Evolutionary conservation across 2,888 invertebrate species (phyloP).

Genomic region (Meiosimyza platycephala): DNA sequence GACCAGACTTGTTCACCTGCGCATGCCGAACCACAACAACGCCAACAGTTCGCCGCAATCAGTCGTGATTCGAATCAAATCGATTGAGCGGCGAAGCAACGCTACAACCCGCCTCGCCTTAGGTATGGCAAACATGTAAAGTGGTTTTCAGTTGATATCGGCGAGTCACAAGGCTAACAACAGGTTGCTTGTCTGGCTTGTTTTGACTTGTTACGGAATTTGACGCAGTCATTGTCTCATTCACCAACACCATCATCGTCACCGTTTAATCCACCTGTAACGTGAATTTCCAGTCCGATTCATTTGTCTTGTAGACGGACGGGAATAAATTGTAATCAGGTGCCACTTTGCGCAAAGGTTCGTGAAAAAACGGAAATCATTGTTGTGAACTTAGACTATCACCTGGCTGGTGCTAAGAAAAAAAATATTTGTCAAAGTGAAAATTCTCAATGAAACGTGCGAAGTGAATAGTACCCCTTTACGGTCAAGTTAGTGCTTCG

Average conservation of each 20-base stretch:
- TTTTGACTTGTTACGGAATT: conserved; percentile 42
- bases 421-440: too few species aligned
- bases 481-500: too few species aligned
- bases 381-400: too few species aligned
- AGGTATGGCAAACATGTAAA: conserved; percentile 65
- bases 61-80: conserved; percentile 31
- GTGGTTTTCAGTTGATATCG: conserved; percentile 69
- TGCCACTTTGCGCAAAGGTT: too few species aligned
- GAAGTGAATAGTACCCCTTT: too few species aligned
- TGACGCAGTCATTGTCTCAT: conserved; percentile 19
- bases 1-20: conserved; percentile 14
- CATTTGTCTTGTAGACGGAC: background rate
- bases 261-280: conserved; percentile 25
- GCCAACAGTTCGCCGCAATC: conserved; percentile 32
- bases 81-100: conserved; percentile 52
- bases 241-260: conserved; percentile 19
- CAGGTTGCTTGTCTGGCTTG: conserved; percentile 49
- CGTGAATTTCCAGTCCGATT: conserved; percentile 48
- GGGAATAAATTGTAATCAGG: too few species aligned
- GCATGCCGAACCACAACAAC: conserved; percentile 35
- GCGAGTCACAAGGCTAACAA: conserved; percentile 68
- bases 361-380: too few species aligned
- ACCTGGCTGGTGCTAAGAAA: too few species aligned
- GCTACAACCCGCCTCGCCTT: conserved; percentile 54
- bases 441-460: too few species aligned